Base-by-base conservation (phyloP, 2,888 invertebrate genomes). In the Cecidostiba fungosa region DNA sequence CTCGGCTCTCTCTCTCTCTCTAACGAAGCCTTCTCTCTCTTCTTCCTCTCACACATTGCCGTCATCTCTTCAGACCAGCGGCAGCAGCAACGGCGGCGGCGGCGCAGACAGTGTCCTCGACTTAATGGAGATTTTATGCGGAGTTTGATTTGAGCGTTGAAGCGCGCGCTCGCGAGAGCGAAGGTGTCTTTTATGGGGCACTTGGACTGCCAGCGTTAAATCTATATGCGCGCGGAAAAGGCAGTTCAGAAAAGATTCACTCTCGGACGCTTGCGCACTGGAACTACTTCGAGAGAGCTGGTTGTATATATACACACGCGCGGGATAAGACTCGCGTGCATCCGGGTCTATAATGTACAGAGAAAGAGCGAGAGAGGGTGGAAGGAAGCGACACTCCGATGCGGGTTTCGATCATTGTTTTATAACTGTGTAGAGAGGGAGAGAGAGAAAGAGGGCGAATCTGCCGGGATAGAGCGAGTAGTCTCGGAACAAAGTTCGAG, bases 401-500 rank as follows among this genome's bases (percentile, higher is more conserved):
- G 76, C 84, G 80, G 80, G 62, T 69, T 83, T 86, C 79, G 83
- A 83, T 86, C 85, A 83, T 86, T 86, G 79, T 86, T 86, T 86
- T 82, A 83, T 80, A 85, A 80, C 82, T 76, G 72, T 62, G 12
- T 69, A 82, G 77, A 69, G n/a, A n/a, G n/a, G n/a, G n/a, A n/a
- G n/a, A n/a, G n/a, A n/a, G n/a, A n/a, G n/a, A n/a, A n/a, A 10
- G 16, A 19, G n/a, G 3, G n/a, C 14, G 29, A n/a, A 59, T n/a
- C 54, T 59, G 54, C 54, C 8, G 66, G 29, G 16, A 66, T 26
- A 66, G 66, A 12, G 77, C 14, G 36, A 50, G 39, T 70, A 84
- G 66, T 54, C 36, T 36, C 29, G 19, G 79, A 47, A 54, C 81
- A 81, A 85, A 85, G 81, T 81, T 84, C 50, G 54, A 26, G 59